phyloP scores from a whole-genome alignment of 2,797 vertebrate species.

The Pipistrellus pygmaeus region DNA sequence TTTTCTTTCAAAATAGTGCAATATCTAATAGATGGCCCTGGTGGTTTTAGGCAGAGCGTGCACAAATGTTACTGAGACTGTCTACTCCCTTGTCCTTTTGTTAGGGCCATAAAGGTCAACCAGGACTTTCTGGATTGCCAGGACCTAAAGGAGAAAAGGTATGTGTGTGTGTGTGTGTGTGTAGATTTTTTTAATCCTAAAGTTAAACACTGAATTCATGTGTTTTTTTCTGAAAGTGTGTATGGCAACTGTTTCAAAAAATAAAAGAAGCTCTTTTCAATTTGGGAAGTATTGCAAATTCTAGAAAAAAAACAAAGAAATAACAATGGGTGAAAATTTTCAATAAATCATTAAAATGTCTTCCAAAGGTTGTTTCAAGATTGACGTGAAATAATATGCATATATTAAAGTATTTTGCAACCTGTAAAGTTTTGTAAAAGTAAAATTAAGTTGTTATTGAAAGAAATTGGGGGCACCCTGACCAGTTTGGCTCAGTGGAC shows the following conservation, averaged over 20 bases:
- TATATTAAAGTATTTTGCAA: background rate
- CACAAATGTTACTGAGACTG: background rate
- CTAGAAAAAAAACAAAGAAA: constrained; percentile 13
- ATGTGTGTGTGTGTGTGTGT: constrained; percentile 74
- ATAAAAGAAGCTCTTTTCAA: constrained; percentile 50
- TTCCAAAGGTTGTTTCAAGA: background rate
- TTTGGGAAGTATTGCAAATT: constrained; percentile 32
- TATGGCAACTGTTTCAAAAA: constrained; percentile 38
- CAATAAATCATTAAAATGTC: constrained; percentile 51
- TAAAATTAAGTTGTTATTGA: constrained; percentile 35
- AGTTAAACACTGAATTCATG: background rate
- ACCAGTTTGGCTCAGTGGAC: too few species aligned
- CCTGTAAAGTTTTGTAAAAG: background rate
- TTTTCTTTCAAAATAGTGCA: constrained; percentile 46
- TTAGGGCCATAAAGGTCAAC: constrained; percentile 94
- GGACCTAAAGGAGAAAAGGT: constrained; percentile 99
- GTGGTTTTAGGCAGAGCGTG: background rate
- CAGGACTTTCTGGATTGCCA: constrained; percentile 92
- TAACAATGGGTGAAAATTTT: constrained; percentile 18
- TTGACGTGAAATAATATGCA: background rate
- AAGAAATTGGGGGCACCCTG: background rate
- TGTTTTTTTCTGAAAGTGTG: constrained; percentile 56
- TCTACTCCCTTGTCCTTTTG: constrained; percentile 71
- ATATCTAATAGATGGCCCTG: background rate
- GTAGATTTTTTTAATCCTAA: background rate